Evolutionary conservation across 2,113 vertebrate species (phyloP), one percentile per base, ranked within the genome.

Genomic region (Ploceus nigricollis): DNA sequence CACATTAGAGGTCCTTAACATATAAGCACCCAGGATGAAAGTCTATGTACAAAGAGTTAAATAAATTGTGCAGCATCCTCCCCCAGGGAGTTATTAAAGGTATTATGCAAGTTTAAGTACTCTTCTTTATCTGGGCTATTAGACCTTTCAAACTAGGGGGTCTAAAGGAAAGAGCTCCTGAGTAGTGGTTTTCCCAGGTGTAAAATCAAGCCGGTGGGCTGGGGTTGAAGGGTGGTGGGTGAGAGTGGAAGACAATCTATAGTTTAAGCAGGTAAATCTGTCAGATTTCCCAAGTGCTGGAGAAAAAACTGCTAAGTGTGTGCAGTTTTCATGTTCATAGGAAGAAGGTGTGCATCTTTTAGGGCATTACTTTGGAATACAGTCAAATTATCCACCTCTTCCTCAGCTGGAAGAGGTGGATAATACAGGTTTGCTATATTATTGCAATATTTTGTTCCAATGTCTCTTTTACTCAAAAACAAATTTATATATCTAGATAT

Each of bases 101-200:
- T 94, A 96, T 96, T 97, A 96, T 82, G 92, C 90, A 94, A 95
- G 76, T 97, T 96, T 96, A 96, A 97, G 94, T 90, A 96, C 86
- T 90, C 60, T 82, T 92, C 94, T 97, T 94, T 96, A 96, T 97
- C 90, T 93, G 82, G 76, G 94, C 85, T 94, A 96, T 96, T 96
- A 94, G 96, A 96, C 94, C 96, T 96, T 95, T 94, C 82, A 53
- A 58, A 92, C 90, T 63, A 86, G 82, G 64, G 85, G 94, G 85
- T 93, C 85, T 92, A 82, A 94, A 81, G 70, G 90, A 96, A 96
- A 95, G 44, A 87, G 88, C 82, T 90, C 89, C 80, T 93, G 93
- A 93, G 82, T 90, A 96, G 95, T 85, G 82, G 39, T 89, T 96
- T 96, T 96, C 93, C 92, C 93, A 94, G 60, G 90, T 90, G 96